Evolutionary conservation across 2,113 vertebrate genomes (phyloP).

Genomic region (Calonectris borealis): DNA sequence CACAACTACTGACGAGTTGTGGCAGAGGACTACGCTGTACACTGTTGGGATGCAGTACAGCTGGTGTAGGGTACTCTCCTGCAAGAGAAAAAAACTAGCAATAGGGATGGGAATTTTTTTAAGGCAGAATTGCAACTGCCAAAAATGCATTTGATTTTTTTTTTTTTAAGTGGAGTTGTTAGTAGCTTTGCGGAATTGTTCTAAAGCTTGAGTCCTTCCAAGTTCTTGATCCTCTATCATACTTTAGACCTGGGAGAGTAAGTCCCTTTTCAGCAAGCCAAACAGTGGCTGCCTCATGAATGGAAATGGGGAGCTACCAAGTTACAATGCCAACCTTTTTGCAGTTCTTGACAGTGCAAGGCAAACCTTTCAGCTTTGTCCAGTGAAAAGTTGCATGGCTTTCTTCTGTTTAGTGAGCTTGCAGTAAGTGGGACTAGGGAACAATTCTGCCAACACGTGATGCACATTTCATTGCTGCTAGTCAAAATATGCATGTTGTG

Average conservation of each 20-base stretch:
- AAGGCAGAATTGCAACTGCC: neutral
- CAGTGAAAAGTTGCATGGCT: neutral
- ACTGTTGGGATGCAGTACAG: neutral
- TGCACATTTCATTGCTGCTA: neutral
- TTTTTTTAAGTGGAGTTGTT: neutral
- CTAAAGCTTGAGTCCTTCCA: neutral
- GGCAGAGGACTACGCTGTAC: neutral
- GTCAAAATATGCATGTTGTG: neutral
- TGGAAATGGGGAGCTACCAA: neutral
- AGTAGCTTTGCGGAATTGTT: neutral
- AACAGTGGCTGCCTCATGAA: neutral
- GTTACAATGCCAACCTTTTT: neutral
- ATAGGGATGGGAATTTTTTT: neutral
- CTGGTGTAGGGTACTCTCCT: neutral
- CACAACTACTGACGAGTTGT: rapidly evolving
- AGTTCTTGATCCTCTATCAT: neutral
- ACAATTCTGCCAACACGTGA: neutral
- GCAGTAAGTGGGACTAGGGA: neutral
- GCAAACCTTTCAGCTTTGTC: neutral
- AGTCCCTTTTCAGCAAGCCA: neutral
- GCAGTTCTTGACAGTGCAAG: neutral
- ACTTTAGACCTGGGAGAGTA: neutral
- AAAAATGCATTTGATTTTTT: neutral
- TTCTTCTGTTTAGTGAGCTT: neutral
- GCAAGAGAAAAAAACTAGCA: neutral